Evolutionary conservation across 2,888 invertebrate species (phyloP).

Genomic region (Drosophila peninsularis): DNA sequence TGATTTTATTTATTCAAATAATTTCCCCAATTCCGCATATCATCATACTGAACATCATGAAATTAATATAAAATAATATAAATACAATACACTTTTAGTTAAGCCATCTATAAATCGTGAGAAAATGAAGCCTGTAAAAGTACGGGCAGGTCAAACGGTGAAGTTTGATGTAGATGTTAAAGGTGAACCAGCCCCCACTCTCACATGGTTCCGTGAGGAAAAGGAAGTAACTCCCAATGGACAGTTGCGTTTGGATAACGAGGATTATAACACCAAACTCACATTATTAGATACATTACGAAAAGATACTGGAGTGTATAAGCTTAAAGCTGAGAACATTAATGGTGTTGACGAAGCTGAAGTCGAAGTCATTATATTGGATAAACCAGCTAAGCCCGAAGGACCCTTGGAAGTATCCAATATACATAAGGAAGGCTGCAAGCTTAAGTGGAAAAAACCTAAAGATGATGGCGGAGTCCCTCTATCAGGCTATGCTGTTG

Average conservation of each 20-base stretch:
- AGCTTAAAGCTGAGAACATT: conserved; percentile 95
- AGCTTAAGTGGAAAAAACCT: conserved; percentile 96
- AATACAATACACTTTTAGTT: conserved; percentile 86
- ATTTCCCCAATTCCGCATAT: background rate
- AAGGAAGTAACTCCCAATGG: conserved; percentile 89
- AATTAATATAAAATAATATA: background rate
- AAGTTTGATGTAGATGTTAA: conserved; percentile 97
- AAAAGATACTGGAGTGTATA: conserved; percentile 95
- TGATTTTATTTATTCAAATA: conserved; percentile 5
- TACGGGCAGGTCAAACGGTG: conserved; percentile 95
- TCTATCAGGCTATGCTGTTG: conserved; percentile 94
- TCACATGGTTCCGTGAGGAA: conserved; percentile 88
- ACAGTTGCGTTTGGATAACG: conserved; percentile 92
- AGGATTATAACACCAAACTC: conserved; percentile 95
- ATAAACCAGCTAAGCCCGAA: conserved; percentile 87
- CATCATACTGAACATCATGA: background rate
- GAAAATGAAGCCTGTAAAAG: conserved; percentile 93
- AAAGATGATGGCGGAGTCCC: conserved; percentile 98
- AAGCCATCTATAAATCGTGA: conserved; percentile 98
- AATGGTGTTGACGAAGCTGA: conserved; percentile 97
- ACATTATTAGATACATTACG: conserved; percentile 92
- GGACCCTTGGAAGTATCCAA: conserved; percentile 96
- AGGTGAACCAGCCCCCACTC: conserved; percentile 98
- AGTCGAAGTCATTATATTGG: conserved; percentile 94
- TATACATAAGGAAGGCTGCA: conserved; percentile 96